These are phyloP conservation scores for Hydriomena furcata DNA, from an alignment of 2,888 invertebrate genomes.

Conservation along the genomic window DNA sequence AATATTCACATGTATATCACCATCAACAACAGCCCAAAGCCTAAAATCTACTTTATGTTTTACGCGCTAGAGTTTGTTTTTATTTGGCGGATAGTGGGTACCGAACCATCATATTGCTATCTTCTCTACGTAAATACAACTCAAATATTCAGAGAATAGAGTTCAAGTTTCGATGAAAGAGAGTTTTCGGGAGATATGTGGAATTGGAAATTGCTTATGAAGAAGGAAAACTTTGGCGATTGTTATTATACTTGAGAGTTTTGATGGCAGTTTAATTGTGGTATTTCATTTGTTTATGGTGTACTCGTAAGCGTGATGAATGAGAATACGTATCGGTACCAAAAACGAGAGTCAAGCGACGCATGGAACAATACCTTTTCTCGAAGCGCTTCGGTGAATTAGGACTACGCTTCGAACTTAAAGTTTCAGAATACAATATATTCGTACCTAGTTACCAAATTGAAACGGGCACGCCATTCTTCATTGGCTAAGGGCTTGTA, in stretches of 20 bases:
- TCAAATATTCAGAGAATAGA: constrained; percentile 15
- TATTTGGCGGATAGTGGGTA: not conserved
- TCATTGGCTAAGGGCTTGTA: no score
- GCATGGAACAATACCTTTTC: no score
- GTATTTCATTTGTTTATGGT: constrained; percentile 28
- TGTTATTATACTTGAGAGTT: constrained; percentile 45
- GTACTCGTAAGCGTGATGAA: constrained; percentile 4
- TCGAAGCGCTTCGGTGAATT: no score
- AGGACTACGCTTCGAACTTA: no score
- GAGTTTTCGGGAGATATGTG: constrained; percentile 41
- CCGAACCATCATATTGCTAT: not conserved
- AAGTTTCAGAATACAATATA: no score
- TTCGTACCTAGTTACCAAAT: no score
- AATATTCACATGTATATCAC: constrained; percentile 52
- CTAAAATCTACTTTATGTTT: constrained; percentile 21
- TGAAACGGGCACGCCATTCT: no score
- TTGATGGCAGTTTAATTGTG: constrained; percentile 44
- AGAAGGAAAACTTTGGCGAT: constrained; percentile 48
- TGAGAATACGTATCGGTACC: not conserved
- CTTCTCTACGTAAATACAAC: not conserved
- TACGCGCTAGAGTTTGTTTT: constrained; percentile 7
- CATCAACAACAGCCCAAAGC: constrained; percentile 18
- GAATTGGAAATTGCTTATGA: constrained; percentile 46
- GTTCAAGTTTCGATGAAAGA: constrained; percentile 10
- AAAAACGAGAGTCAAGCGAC: no score